Conservation (phyloP, 2,888 invertebrate species). For the Therioaphis trifolii region DNA sequence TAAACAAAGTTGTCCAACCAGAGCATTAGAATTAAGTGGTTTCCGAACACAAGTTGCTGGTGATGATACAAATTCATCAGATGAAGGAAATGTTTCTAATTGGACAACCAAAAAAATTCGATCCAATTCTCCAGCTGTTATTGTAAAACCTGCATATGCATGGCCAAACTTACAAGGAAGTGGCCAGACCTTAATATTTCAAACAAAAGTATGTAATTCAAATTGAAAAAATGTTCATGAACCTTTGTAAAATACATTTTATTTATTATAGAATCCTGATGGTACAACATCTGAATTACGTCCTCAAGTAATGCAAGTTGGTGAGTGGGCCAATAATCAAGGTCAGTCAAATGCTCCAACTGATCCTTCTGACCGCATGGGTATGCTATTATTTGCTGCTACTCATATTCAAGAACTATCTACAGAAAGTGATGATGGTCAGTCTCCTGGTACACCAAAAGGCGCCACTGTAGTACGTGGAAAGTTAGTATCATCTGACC, state of each 20-base stretch:
- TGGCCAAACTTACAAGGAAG: constrained; percentile 57
- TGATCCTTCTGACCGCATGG: constrained; percentile 59
- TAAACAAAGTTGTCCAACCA: constrained; percentile 56
- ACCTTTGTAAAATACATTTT: not conserved
- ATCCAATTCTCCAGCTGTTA: constrained; percentile 55
- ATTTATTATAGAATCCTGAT: constrained; percentile 51
- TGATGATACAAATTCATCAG: constrained; percentile 57
- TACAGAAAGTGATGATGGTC: constrained; percentile 50
- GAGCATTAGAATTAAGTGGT: constrained; percentile 47
- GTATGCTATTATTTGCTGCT: constrained; percentile 55
- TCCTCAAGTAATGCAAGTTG: constrained; percentile 60
- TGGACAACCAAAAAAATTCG: constrained; percentile 60
- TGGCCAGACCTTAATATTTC: constrained; percentile 56
- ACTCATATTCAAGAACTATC: constrained; percentile 55
- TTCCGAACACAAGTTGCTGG: constrained; percentile 55
- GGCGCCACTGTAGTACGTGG: constrained; percentile 56
- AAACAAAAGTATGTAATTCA: constrained; percentile 51
- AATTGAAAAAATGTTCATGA: not conserved
- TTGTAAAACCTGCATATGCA: constrained; percentile 51
- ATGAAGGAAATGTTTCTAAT: constrained; percentile 51
- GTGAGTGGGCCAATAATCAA: constrained; percentile 58
- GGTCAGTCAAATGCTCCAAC: constrained; percentile 58
- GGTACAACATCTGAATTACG: constrained; percentile 58
- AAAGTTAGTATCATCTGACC: constrained; percentile 53
- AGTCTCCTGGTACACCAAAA: constrained; percentile 47